Evolutionary conservation across 2,888 invertebrate genomes (phyloP).

Genomic region (Thalpophila matura): DNA sequence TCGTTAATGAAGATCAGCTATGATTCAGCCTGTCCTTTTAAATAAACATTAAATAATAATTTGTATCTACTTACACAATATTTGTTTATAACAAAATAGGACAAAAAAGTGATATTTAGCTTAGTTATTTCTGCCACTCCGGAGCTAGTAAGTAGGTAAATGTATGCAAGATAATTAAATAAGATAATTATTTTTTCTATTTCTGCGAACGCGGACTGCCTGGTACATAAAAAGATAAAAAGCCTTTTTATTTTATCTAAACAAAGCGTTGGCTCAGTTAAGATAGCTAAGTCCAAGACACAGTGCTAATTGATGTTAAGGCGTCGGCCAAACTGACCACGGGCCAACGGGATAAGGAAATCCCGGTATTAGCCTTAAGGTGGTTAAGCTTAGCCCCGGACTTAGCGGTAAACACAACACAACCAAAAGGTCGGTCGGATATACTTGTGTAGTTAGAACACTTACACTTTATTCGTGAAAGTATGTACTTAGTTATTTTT

Average conservation of each 20-base stretch:
- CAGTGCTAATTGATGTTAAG: slow-evolving; percentile 82
- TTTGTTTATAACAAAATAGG: background rate
- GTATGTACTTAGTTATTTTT: slow-evolving; percentile 61
- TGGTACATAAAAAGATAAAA: slow-evolving; percentile 40
- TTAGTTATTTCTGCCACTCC: background rate
- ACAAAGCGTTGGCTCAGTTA: slow-evolving; percentile 53
- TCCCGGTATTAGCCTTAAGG: slow-evolving; percentile 80
- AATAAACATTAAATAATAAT: slow-evolving; percentile 33
- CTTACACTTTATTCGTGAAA: slow-evolving; percentile 64
- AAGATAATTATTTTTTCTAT: slow-evolving; percentile 17
- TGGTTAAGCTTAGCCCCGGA: slow-evolving; percentile 72
- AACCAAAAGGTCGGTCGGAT: slow-evolving; percentile 65
- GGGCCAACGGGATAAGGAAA: slow-evolving; percentile 77
- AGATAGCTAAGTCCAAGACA: slow-evolving; percentile 65
- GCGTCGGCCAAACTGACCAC: slow-evolving; percentile 75
- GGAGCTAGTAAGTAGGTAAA: slow-evolving; percentile 26
- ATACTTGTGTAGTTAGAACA: slow-evolving; percentile 61
- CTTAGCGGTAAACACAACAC: slow-evolving; percentile 75
- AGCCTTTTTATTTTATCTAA: slow-evolving; percentile 42
- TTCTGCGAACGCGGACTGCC: background rate
- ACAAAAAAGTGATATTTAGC: slow-evolving; percentile 8
- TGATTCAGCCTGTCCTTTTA: slow-evolving; percentile 45
- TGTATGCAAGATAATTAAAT: slow-evolving; percentile 23
- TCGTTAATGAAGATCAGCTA: slow-evolving; percentile 49
- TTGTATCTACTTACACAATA: slow-evolving; percentile 8